Evolutionary conservation across 2,113 vertebrate genomes (phyloP), one percentile per base, ranked within the genome.

Genomic region (Gasterosteus aculeatus): DNA sequence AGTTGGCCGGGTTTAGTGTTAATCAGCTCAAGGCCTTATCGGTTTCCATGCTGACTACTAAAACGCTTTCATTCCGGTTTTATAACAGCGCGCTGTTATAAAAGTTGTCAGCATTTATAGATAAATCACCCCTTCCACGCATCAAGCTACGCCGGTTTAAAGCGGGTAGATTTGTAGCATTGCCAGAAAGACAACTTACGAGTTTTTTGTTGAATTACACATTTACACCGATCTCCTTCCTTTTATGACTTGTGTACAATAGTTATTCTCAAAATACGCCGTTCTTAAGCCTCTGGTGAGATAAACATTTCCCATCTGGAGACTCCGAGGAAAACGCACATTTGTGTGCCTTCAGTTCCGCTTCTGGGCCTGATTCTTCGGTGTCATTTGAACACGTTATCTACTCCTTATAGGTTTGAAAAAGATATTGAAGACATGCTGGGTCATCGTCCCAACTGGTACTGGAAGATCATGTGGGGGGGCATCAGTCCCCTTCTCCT

Each of bases 391-490:
- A 56, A 66, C 6, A 29, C 0, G 14, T 58, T 7, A 1, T 78
- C 4, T 76, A 0, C 10, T 69, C 0, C 57, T 54, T 74, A 69
- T 59, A 99, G 97, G 85, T 99, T 98, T 89, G 96, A 95, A 65
- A 95, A 94, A 56, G 97, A 98, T 35, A 95, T 99, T 29, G 88
- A 95, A 75, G 92, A 94, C 82, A 98, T 97, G 96, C 91, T 94
- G 0, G 97, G 97, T 31, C 91, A 51, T 51, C 81, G 89, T 5
- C 95, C 93, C 59, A 95, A 90, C 88, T 96, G 94, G 95, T 98
- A 96, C 47, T 97, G 93, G 96, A 98, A 95, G 86, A 80, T 92
- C 66, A 96, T 96, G 94, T 98, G 95, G 97, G 86, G 88, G 1
- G 87, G 82, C 4, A 72, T 90, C 31, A 97, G 97, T 75, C 97